These are phyloP conservation scores for Erannis defoliaria DNA, from an alignment of 2,888 invertebrate species.

Conservation along the genomic window DNA sequence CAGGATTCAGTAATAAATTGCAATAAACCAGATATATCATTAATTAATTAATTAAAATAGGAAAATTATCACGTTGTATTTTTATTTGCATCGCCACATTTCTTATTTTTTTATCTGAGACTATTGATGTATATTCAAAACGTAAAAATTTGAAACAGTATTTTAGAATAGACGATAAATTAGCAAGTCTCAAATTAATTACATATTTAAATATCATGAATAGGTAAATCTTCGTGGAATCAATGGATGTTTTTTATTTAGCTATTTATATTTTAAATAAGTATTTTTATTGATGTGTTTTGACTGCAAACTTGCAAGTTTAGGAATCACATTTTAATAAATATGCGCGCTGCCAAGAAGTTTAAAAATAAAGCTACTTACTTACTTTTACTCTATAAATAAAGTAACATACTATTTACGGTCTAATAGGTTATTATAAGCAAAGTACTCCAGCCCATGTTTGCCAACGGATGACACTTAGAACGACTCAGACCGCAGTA, in stretches of 20 bases:
- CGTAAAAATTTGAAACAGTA: neutral
- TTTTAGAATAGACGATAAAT: neutral
- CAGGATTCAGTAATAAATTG: slow-evolving; percentile 14
- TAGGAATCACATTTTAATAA: neutral
- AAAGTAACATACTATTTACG: slow-evolving; percentile 1
- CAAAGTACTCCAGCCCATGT: neutral
- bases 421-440: neutral
- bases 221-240: neutral
- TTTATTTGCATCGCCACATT: slow-evolving; percentile 3
- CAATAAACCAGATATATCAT: slow-evolving; percentile 7
- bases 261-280: neutral
- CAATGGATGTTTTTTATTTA: neutral
- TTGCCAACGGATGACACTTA: neutral
- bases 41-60: neutral
- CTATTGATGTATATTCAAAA: neutral
- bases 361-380: no score
- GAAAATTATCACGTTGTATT: neutral
- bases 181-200: slow-evolving; percentile 1
- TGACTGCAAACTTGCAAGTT: no score
- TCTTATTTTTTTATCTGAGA: neutral
- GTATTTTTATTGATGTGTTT: neutral
- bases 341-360: neutral
- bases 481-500: neutral
- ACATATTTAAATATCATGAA: neutral
- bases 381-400: neutral